Evolutionary conservation across 2,113 vertebrate genomes (phyloP).

Genomic region (Alces alces): DNA sequence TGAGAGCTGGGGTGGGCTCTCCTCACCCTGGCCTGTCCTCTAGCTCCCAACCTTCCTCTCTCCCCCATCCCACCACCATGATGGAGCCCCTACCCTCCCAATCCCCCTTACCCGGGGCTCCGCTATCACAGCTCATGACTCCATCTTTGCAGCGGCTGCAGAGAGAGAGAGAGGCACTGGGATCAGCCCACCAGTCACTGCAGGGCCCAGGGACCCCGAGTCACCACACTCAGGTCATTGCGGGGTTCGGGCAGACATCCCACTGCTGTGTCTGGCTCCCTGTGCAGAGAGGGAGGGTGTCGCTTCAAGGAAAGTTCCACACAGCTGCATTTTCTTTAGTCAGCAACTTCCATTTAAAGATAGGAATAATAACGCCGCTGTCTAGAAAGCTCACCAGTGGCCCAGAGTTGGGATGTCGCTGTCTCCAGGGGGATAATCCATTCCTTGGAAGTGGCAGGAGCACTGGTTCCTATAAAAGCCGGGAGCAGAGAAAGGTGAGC

Average conservation of each 20-base stretch:
- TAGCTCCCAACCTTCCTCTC: not conserved
- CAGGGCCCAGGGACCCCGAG: not conserved
- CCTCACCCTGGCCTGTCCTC: not conserved
- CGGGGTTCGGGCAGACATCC: not conserved
- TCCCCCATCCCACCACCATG: not conserved
- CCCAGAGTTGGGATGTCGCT: constrained; percentile 91
- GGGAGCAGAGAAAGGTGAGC: not conserved
- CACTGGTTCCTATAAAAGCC: constrained; percentile 87
- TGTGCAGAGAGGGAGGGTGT: not conserved
- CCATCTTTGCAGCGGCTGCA: constrained; percentile 91
- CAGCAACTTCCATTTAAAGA: not conserved
- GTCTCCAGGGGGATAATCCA: constrained; percentile 91
- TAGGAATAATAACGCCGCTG: not conserved
- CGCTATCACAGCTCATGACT: constrained; percentile 87
- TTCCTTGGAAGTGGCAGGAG: constrained; percentile 92
- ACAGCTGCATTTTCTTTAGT: not conserved
- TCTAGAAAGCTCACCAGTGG: constrained; percentile 88
- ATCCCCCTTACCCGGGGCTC: constrained; percentile 79
- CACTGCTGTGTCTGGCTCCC: not conserved
- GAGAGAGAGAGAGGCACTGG: not conserved
- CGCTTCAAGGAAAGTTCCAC: not conserved
- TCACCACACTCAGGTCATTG: not conserved
- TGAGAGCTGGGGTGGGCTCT: not conserved
- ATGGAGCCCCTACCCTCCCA: not conserved
- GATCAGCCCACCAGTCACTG: not conserved